A percentile compares a stretch with the other conserved stretches of the same genome.
Evolutionary conservation across 2,113 vertebrate species (phyloP).

Genomic region (Barbus barbus): DNA sequence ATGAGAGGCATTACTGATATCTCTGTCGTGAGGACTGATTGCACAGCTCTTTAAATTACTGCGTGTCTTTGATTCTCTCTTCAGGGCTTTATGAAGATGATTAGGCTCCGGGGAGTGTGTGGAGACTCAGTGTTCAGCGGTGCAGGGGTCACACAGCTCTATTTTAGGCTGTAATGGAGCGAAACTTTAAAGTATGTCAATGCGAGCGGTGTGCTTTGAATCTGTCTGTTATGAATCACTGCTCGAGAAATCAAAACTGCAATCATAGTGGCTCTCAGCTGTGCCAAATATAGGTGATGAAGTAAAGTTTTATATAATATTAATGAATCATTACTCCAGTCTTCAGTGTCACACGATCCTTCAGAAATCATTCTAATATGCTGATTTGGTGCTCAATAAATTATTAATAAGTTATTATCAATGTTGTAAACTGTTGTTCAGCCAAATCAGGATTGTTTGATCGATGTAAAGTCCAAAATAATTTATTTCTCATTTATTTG

Average conservation of each 20-base stretch:
- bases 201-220: background rate
- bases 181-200: background rate
- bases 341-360: background rate
- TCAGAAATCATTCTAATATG: background rate
- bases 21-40: background rate
- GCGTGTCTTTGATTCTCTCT: constrained; percentile 59
- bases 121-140: constrained; percentile 53
- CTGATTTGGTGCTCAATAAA: background rate
- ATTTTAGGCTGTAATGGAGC: constrained; percentile 67
- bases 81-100: constrained; percentile 64
- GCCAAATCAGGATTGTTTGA: background rate
- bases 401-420: too few relatives aligned
- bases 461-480: background rate
- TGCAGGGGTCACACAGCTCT: constrained; percentile 69
- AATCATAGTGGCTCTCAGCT: background rate
- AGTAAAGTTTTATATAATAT: background rate
- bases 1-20: background rate
- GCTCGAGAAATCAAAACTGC: background rate
- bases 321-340: background rate
- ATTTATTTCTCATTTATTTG: too few relatives aligned
- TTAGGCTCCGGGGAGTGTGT: constrained; percentile 58
- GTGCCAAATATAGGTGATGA: background rate
- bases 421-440: background rate
- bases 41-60: constrained; percentile 54
- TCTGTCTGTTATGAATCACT: background rate